These are phyloP conservation scores for Xiphophorus hellerii DNA, from an alignment of 2,113 vertebrate species.

Conservation along the genomic window DNA sequence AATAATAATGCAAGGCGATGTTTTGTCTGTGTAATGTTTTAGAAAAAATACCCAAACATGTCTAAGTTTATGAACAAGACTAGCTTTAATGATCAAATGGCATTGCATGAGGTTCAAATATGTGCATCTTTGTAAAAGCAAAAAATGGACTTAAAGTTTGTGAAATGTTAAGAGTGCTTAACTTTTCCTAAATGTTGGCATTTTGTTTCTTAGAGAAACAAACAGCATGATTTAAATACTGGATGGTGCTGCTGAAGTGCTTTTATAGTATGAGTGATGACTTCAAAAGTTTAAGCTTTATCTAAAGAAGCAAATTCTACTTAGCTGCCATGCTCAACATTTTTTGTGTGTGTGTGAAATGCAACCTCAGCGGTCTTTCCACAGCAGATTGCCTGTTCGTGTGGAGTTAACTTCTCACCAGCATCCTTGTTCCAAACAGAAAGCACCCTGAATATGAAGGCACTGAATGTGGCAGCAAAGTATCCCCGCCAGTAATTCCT, in stretches of 20 bases:
- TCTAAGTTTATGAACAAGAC: too few species aligned
- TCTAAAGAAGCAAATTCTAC: slow-evolving; percentile 48
- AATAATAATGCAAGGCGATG: too few species aligned
- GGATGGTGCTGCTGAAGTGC: neutral
- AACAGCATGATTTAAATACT: neutral
- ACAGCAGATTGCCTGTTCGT: slow-evolving; percentile 18
- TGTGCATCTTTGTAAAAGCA: too few species aligned
- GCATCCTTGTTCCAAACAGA: slow-evolving; percentile 99
- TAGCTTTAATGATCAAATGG: too few species aligned
- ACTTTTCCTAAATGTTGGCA: neutral
- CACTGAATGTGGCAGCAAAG: slow-evolving; percentile 97
- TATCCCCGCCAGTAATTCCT: slow-evolving; percentile 99
- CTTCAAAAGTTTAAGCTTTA: slow-evolving; percentile 53
- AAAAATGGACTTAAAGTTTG: too few species aligned
- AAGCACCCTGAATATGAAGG: slow-evolving; percentile 98
- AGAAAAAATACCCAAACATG: too few species aligned
- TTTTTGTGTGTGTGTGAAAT: slow-evolving; percentile 24
- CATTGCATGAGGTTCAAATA: too few species aligned
- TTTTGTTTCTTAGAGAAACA: neutral
- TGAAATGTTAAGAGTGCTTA: neutral
- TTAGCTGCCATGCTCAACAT: slow-evolving; percentile 35
- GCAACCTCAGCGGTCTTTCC: slow-evolving; percentile 45
- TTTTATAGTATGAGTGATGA: slow-evolving; percentile 25
- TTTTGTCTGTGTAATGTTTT: too few species aligned
- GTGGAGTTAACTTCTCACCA: slow-evolving; percentile 76